These are phyloP conservation scores for Sciurus carolinensis DNA, from an alignment of 2,797 vertebrate genomes.

Conservation along the genomic window DNA sequence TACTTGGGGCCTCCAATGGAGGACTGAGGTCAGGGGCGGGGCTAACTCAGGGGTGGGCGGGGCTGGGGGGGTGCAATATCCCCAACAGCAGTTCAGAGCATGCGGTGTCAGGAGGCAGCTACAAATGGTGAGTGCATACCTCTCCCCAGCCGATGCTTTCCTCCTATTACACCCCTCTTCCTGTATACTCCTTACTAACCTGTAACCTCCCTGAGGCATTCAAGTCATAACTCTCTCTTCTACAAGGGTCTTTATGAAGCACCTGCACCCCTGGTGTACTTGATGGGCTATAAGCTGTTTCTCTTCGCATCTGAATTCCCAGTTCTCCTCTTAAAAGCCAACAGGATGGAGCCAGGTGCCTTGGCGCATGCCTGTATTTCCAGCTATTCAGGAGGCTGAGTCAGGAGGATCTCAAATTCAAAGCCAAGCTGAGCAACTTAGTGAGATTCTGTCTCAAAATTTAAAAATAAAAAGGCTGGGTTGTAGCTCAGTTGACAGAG, in stretches of 20 bases:
- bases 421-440: too few species aligned
- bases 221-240: not conserved
- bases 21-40: slow-evolving; percentile 75
- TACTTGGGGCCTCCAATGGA: slow-evolving; percentile 77
- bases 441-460: too few species aligned
- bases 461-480: too few species aligned
- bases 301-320: not conserved
- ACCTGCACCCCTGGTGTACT: not conserved
- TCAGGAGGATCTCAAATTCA: too few species aligned
- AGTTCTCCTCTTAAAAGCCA: slow-evolving; percentile 56
- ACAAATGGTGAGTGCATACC: slow-evolving; percentile 73
- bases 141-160: slow-evolving; percentile 56
- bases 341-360: too few species aligned
- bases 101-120: slow-evolving; percentile 79
- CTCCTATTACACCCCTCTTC: not conserved
- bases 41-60: slow-evolving; percentile 35
- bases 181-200: slow-evolving; percentile 37
- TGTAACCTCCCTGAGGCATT: not conserved
- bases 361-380: too few species aligned
- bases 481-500: too few species aligned
- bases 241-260: not conserved
- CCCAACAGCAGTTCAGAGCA: slow-evolving; percentile 76
- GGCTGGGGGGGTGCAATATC: not conserved
- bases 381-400: too few species aligned
- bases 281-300: not conserved